Percentiles rank a stretch among this genome's conserved stretches.
Evolutionary conservation across 2,113 vertebrate species (phyloP).

Genomic region (Megaceryle torquata): DNA sequence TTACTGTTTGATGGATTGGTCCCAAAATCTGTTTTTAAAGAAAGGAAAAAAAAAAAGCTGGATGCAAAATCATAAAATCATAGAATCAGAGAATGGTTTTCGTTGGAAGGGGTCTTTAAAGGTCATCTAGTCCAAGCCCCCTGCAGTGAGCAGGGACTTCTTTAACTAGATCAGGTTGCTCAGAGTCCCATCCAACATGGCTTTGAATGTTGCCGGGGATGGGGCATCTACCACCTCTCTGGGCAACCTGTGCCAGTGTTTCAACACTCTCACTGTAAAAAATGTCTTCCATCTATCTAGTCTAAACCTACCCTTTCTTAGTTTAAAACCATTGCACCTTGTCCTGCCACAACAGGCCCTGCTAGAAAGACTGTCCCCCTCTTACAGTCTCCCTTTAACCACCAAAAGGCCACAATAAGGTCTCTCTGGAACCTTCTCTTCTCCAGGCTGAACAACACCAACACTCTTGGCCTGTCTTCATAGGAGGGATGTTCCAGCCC

Average conservation of each 20-base stretch:
- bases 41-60: neutral
- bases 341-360: neutral
- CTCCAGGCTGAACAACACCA: neutral
- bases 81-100: too few species aligned
- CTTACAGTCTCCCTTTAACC: neutral
- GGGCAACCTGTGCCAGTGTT: too few species aligned
- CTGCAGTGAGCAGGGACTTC: too few species aligned
- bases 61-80: neutral
- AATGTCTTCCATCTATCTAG: too few species aligned
- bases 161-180: too few species aligned
- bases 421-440: neutral
- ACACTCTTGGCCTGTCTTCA: neutral
- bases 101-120: too few species aligned
- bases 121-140: too few species aligned
- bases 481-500: neutral
- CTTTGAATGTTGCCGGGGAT: too few species aligned
- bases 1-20: neutral
- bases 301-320: too few species aligned
- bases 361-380: neutral
- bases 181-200: too few species aligned
- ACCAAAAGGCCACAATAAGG: neutral
- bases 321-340: neutral
- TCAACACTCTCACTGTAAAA: too few species aligned
- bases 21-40: neutral
- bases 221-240: too few species aligned